Evolutionary conservation across 2,888 invertebrate genomes (phyloP).

Genomic region (Megaustenia siamemsis): DNA sequence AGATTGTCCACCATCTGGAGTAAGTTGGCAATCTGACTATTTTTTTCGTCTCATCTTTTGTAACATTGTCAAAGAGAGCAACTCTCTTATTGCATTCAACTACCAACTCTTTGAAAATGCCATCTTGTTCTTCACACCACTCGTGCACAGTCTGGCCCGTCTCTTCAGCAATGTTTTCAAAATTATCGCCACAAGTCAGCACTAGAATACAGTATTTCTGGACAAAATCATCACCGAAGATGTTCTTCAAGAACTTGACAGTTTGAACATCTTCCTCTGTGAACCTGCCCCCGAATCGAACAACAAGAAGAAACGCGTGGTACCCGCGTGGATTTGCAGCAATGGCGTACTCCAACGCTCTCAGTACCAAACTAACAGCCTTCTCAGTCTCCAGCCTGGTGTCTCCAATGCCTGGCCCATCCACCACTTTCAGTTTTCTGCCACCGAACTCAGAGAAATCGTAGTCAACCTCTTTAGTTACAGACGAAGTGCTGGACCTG

Average conservation of each 20-base stretch:
- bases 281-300: conserved; percentile 47
- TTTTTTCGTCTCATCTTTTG: neutral
- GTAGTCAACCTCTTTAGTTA: conserved; percentile 19
- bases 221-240: conserved; percentile 49
- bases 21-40: neutral
- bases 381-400: conserved; percentile 11
- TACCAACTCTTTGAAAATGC: conserved; percentile 43
- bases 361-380: conserved; percentile 20
- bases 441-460: conserved; percentile 45
- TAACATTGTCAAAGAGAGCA: conserved; percentile 50
- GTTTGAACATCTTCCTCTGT: conserved; percentile 49
- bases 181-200: conserved; percentile 48
- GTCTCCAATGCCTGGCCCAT: conserved; percentile 51
- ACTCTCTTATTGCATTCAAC: conserved; percentile 45
- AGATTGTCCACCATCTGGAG: conserved; percentile 2
- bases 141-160: conserved; percentile 14
- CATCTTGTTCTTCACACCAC: conserved; percentile 34
- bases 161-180: conserved; percentile 33
- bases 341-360: conserved; percentile 48
- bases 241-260: conserved; percentile 44
- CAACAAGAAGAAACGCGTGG: conserved; percentile 46
- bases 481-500: conserved; percentile 30
- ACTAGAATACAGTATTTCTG: conserved; percentile 45
- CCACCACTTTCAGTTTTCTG: conserved; percentile 47
- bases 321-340: conserved; percentile 41